Percentiles rank a stretch among this genome's conserved stretches.
Evolutionary conservation across 2,797 vertebrate genomes (phyloP).

Genomic region (Onychomys arenicola): DNA sequence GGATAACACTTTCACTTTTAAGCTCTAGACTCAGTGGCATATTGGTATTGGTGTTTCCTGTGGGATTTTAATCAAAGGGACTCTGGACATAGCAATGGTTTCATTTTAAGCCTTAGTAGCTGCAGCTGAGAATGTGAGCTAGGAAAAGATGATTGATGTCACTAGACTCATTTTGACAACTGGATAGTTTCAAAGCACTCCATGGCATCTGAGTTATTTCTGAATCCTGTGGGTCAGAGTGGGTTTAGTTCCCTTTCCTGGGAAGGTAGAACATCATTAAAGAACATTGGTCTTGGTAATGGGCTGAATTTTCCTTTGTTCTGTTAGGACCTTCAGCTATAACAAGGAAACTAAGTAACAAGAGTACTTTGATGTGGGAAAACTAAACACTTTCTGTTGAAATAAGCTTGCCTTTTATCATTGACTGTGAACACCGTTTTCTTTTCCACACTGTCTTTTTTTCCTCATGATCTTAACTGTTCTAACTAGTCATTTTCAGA

Average conservation of each 20-base stretch:
- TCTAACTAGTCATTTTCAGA: slow-evolving; percentile 31
- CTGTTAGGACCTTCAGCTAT: slow-evolving; percentile 4
- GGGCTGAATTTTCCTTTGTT: slow-evolving; percentile 63
- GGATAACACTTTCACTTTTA: slow-evolving; percentile 57
- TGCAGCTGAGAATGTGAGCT: slow-evolving; percentile 25
- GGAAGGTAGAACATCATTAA: slow-evolving; percentile 17
- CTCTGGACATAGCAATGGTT: background rate
- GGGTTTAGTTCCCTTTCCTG: slow-evolving; percentile 39
- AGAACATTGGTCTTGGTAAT: slow-evolving; percentile 59
- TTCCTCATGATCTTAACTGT: slow-evolving; percentile 10
- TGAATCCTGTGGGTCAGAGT: slow-evolving; percentile 51
- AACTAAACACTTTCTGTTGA: slow-evolving; percentile 43
- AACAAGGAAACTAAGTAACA: slow-evolving; percentile 58
- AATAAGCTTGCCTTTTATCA: background rate
- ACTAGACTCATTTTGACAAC: slow-evolving; percentile 31
- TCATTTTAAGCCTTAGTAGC: slow-evolving; percentile 30
- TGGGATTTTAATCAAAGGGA: slow-evolving; percentile 65
- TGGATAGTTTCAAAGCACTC: slow-evolving; percentile 53
- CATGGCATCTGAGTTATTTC: slow-evolving; percentile 66
- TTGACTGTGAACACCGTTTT: background rate
- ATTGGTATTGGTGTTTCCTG: slow-evolving; percentile 29
- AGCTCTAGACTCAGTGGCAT: background rate
- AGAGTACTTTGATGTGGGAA: slow-evolving; percentile 4
- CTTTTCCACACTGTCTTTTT: slow-evolving; percentile 23
- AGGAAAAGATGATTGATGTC: slow-evolving; percentile 51